phyloP scores from a whole-genome alignment of 2,888 invertebrate genomes.

The Melitaea athalia region DNA sequence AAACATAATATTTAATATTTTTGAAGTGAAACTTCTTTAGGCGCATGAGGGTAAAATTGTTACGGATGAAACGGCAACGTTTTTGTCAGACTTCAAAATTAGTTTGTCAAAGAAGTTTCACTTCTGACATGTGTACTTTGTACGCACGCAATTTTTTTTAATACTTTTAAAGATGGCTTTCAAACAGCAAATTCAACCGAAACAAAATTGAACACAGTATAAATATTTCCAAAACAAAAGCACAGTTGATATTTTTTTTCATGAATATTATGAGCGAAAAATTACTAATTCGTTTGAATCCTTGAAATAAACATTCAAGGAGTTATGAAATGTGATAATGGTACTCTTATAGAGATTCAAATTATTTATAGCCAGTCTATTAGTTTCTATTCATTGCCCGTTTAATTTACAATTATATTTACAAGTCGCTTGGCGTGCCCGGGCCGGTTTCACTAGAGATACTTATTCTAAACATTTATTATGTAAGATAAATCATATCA shows the following conservation, averaged over 20 bases:
- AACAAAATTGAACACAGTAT: too few relatives aligned
- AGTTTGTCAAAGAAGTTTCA: too few relatives aligned
- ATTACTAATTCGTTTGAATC: neutral
- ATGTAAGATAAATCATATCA: neutral
- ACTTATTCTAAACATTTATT: slow-evolving; percentile 11
- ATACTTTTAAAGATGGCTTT: neutral
- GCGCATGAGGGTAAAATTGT: too few relatives aligned
- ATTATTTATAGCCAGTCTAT: slow-evolving; percentile 71
- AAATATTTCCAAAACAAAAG: too few relatives aligned
- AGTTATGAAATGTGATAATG: slow-evolving; percentile 30
- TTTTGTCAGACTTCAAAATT: too few relatives aligned
- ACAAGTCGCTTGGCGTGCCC: slow-evolving; percentile 69
- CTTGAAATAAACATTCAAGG: slow-evolving; percentile 5
- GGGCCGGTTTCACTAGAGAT: slow-evolving; percentile 45
- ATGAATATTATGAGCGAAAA: neutral
- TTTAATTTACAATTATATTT: slow-evolving; percentile 48
- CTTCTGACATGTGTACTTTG: too few relatives aligned
- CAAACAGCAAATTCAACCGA: too few relatives aligned
- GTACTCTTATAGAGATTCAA: slow-evolving; percentile 76
- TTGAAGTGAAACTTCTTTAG: too few relatives aligned
- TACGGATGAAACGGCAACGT: too few relatives aligned
- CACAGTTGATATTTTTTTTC: neutral
- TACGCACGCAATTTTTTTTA: too few relatives aligned
- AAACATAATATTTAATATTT: too few relatives aligned
- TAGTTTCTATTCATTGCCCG: slow-evolving; percentile 66